These are phyloP conservation scores for Bellardia pandia DNA, from an alignment of 2,888 invertebrate species.

Conservation along the genomic window DNA sequence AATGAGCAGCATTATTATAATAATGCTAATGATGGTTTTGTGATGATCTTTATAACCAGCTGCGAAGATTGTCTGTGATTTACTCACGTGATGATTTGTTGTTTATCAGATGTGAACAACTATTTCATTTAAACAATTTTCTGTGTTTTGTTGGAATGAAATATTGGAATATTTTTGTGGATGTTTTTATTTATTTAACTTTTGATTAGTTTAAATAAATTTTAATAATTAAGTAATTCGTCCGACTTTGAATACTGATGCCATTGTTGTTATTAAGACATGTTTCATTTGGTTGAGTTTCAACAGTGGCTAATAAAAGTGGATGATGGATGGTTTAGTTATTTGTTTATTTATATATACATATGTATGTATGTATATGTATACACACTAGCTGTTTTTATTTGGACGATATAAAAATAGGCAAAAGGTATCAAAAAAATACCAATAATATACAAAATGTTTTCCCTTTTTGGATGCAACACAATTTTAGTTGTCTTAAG, in stretches of 20 bases:
- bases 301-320: not conserved
- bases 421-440: too few relatives aligned
- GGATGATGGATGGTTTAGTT: too few relatives aligned
- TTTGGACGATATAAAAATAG: too few relatives aligned
- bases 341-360: too few relatives aligned
- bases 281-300: not conserved
- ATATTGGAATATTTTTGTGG: constrained; percentile 9
- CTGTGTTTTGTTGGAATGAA: not conserved
- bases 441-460: too few relatives aligned
- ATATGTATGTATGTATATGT: too few relatives aligned
- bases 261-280: constrained; percentile 17
- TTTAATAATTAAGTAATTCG: constrained; percentile 15
- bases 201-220: constrained; percentile 34
- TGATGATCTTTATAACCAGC: constrained; percentile 3
- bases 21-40: constrained; percentile 10
- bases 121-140: not conserved
- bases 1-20: constrained; percentile 20
- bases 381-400: too few relatives aligned
- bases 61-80: constrained; percentile 28
- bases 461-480: too few relatives aligned
- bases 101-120: constrained; percentile 6
- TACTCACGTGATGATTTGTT: constrained; percentile 56
- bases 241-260: not conserved
- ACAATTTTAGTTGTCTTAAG: too few relatives aligned
- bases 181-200: not conserved